Percentiles rank a stretch among this genome's conserved stretches.
These are phyloP conservation scores for Yponomeuta cagnagella DNA, from an alignment of 2,888 invertebrate genomes.

Conservation along the genomic window DNA sequence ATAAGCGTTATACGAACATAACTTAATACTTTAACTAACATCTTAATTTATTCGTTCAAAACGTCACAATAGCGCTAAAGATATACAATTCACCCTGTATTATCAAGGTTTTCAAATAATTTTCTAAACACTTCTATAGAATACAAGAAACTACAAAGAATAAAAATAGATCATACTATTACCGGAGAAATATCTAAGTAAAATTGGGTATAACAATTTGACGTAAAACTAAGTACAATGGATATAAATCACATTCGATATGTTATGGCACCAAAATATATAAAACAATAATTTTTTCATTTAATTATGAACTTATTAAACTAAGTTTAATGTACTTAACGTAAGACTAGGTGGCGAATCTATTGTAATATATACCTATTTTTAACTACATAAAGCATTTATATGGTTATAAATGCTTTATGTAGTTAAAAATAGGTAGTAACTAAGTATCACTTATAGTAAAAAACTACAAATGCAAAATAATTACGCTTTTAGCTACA, in stretches of 20 bases:
- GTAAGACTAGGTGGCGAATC: conserved; percentile 3
- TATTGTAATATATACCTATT: neutral
- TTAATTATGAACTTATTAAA: neutral
- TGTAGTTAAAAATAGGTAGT: no score
- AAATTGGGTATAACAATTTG: neutral
- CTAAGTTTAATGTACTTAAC: neutral
- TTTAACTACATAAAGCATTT: neutral
- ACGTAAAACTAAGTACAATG: neutral
- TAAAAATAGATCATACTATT: no score
- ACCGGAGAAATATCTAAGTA: neutral
- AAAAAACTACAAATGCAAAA: neutral
- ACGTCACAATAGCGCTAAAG: conserved; percentile 32
- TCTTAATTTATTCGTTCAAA: conserved; percentile 39
- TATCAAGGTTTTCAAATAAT: conserved; percentile 21
- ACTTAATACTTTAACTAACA: conserved; percentile 22
- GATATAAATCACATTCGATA: neutral
- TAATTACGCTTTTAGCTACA: neutral
- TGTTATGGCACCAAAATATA: neutral
- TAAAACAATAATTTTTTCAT: neutral
- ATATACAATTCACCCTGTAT: conserved; percentile 25
- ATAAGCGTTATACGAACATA: conserved; percentile 11
- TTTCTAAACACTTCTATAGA: neutral
- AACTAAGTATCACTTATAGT: neutral
- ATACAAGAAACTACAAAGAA: neutral
- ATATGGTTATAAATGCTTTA: no score